phyloP scores from a whole-genome alignment of 2,797 vertebrate species.

The Syngnathus rostellatus region DNA sequence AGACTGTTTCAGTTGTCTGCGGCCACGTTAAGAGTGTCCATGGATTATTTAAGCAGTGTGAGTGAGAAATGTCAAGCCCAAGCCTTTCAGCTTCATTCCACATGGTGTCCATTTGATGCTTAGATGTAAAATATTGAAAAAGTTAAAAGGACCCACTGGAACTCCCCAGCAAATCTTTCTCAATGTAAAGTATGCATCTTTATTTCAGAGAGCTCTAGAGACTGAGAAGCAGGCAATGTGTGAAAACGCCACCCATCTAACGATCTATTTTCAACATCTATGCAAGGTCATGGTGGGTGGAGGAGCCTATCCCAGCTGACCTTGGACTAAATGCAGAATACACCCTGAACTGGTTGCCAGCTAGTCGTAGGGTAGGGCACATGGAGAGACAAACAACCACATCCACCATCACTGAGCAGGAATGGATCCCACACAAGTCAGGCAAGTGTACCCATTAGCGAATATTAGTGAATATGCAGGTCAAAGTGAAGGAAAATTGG shows the following conservation, averaged over 20 bases:
- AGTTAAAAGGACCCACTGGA: constrained; percentile 28
- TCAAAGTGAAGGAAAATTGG: constrained; percentile 28
- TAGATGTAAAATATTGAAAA: constrained; percentile 47
- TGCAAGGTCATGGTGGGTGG: no score
- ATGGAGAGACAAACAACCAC: no score
- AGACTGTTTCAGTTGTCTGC: constrained; percentile 40
- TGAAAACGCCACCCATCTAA: constrained; percentile 33
- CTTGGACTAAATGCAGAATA: no score
- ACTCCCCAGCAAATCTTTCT: constrained; percentile 26
- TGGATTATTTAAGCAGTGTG: constrained; percentile 58
- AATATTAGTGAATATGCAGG: constrained; percentile 3
- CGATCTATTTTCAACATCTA: no score
- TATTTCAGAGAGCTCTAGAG: constrained; percentile 45
- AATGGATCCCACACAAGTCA: no score
- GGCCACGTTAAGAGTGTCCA: constrained; percentile 57
- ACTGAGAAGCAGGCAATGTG: constrained; percentile 21
- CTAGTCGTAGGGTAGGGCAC: no score
- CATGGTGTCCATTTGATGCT: constrained; percentile 34
- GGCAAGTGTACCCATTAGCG: no score
- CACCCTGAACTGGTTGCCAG: no score
- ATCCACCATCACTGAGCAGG: no score
- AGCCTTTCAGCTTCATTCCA: constrained; percentile 31
- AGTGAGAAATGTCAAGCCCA: constrained; percentile 38
- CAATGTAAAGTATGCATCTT: constrained; percentile 43
- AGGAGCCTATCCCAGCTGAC: no score